phyloP scores from a whole-genome alignment of 2,797 vertebrate genomes.

The Helostoma temminkii region DNA sequence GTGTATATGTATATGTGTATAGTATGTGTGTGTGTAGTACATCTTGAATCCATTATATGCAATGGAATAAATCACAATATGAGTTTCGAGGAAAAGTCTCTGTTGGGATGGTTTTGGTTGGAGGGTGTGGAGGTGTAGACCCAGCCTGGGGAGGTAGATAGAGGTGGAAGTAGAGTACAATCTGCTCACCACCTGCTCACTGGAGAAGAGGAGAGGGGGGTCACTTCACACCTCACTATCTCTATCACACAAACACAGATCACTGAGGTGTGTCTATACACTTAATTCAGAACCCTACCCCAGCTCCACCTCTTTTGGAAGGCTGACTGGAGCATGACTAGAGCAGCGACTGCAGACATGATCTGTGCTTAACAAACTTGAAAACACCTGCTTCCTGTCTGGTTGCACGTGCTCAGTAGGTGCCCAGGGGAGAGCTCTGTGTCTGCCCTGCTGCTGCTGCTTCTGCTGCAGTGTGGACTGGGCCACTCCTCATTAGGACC shows the following conservation, averaged over 20 bases:
- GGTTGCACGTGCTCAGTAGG: slow-evolving; percentile 69
- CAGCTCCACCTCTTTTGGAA: slow-evolving; percentile 17
- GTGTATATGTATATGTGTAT: slow-evolving; percentile 20
- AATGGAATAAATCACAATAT: too few species aligned
- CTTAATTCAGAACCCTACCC: slow-evolving; percentile 22
- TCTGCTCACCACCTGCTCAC: slow-evolving; percentile 76
- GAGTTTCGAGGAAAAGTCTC: slow-evolving; percentile 28
- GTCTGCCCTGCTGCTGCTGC: slow-evolving; percentile 44
- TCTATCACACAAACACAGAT: slow-evolving; percentile 54
- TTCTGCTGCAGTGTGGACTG: slow-evolving; percentile 40
- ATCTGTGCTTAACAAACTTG: slow-evolving; percentile 44
- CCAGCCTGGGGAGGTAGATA: slow-evolving; percentile 32
- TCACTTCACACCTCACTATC: slow-evolving; percentile 27
- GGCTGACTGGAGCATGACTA: slow-evolving; percentile 48
- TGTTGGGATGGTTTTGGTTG: slow-evolving; percentile 43
- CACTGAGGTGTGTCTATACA: slow-evolving; percentile 55
- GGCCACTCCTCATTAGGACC: slow-evolving; percentile 60
- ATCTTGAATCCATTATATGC: slow-evolving; percentile 45
- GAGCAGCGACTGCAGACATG: slow-evolving; percentile 31
- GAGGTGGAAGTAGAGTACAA: slow-evolving; percentile 51
- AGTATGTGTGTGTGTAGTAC: slow-evolving; percentile 12
- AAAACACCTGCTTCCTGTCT: slow-evolving; percentile 73
- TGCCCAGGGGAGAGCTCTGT: slow-evolving; percentile 32
- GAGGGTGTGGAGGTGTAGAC: slow-evolving; percentile 21
- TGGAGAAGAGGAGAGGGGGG: slow-evolving; percentile 26